These are phyloP conservation scores for Cheirogaleus medius DNA, from an alignment of 2,113 vertebrate species.

Conservation along the genomic window DNA sequence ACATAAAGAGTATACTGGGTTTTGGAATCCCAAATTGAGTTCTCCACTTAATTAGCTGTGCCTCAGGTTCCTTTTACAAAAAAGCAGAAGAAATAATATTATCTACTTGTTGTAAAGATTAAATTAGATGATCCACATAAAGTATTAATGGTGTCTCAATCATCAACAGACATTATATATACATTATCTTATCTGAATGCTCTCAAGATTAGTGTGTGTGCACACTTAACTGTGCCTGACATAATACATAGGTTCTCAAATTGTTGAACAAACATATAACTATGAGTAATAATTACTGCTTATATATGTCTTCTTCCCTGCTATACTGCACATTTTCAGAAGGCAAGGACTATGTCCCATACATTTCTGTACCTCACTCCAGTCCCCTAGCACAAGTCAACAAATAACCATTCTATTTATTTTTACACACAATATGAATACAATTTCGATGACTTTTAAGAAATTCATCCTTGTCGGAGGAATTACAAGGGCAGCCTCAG, in stretches of 20 bases:
- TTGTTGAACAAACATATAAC: neutral
- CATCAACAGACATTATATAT: neutral
- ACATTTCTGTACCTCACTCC: neutral
- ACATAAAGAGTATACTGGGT: neutral
- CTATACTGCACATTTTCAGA: neutral
- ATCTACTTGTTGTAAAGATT: neutral
- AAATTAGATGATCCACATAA: neutral
- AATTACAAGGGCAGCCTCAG: neutral
- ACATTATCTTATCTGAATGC: neutral
- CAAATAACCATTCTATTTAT: slow-evolving; percentile 37
- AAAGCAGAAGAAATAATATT: neutral
- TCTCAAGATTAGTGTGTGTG: neutral
- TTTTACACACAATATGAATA: slow-evolving; percentile 46
- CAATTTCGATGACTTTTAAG: slow-evolving; percentile 25
- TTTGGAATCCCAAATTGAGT: neutral
- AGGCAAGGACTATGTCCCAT: neutral
- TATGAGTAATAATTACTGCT: neutral
- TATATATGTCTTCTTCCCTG: neutral
- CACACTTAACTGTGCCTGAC: neutral
- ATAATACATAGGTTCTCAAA: neutral
- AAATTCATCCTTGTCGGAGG: slow-evolving; percentile 7
- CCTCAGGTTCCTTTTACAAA: neutral
- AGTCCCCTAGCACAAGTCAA: neutral
- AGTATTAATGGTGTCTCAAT: neutral
- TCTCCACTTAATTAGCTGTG: neutral